Percentiles rank a stretch among this genome's conserved stretches.
Evolutionary conservation across 1,140 invertebrate genomes (phyloP).

Genomic region (Patella vulgata): DNA sequence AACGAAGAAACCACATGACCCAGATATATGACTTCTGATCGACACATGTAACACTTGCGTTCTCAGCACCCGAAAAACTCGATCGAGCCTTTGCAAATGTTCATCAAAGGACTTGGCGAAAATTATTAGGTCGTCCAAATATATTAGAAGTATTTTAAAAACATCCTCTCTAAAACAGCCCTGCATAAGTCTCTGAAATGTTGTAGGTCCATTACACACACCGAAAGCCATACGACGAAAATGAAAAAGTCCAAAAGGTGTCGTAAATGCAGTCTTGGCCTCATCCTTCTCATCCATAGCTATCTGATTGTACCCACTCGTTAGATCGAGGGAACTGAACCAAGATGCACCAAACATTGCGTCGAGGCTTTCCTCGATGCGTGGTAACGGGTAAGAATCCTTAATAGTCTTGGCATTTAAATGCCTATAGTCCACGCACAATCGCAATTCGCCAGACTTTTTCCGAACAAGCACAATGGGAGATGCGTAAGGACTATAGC

Average conservation of each 20-base stretch:
- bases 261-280: conserved; percentile 58
- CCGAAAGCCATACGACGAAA: conserved; percentile 58
- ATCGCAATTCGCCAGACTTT: not conserved
- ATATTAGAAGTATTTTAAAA: conserved; percentile 30
- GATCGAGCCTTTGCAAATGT: conserved; percentile 32
- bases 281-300: conserved; percentile 50
- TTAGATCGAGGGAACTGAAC: conserved; percentile 67
- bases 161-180: conserved; percentile 53
- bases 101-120: conserved; percentile 37
- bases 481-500: too few relatives aligned
- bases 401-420: conserved; percentile 65
- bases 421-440: conserved; percentile 23
- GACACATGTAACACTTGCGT: conserved; percentile 64
- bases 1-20: conserved; percentile 35
- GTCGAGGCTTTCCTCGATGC: conserved; percentile 67
- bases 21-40: conserved; percentile 23
- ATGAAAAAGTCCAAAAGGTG: conserved; percentile 29
- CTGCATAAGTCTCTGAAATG: conserved; percentile 70
- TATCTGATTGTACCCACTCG: conserved; percentile 58
- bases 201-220: conserved; percentile 60
- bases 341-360: conserved; percentile 55
- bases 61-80: conserved; percentile 38
- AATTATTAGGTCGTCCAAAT: conserved; percentile 52
- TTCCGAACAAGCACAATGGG: not conserved
- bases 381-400: conserved; percentile 70